Base-by-base conservation (phyloP, 2,888 invertebrate species). In the Ectemnius cavifrons region DNA sequence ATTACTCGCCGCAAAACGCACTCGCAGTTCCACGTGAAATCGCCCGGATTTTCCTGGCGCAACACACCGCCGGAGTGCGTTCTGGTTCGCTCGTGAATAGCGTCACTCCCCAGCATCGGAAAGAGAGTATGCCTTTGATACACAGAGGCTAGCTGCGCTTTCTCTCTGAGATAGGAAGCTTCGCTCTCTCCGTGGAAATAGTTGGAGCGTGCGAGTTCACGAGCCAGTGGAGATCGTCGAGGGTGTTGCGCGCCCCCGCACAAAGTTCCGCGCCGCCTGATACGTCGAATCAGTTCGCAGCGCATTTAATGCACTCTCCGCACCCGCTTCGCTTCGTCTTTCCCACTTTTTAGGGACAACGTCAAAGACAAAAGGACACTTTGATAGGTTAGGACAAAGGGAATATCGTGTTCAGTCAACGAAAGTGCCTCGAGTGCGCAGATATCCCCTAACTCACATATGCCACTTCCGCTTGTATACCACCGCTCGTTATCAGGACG, bases 211-310 rank as follows among this genome's bases (percentile, higher is more conserved):
- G 28, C 62, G 57, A 20, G 52, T 47, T 70, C 49, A 52, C 66
- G 65, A 60, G 66, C 59, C 45, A 67, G 66, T 45, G 20, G 58
- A 18, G 28, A 69, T 45, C 58, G n/a, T 66, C 47, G 37, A 37
- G 37, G 37, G n/a, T 20, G 37, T 47, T n/a, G 68, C 18, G 18
- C 28, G 69, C 37, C 20, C 5, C 20, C 14, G 23, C 59, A 11
- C 28, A 8, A 20, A 20, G 20, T 20, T 20, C 20, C 20, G 20
- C 23, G 2, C 23, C 23, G 23, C 23, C 11, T 37, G 37, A 37
- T 37, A 37, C 37, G 37, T 37, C 37, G 37, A 37, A 37, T 37
- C 37, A 37, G 37, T 37, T 11, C 37, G 37, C 37, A 11, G 11
- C 37, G 37, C 37, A 37, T 37, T 37, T 37, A 37, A 37, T 37